Base-by-base conservation (phyloP, 2,797 vertebrate genomes). In the Myotis myotis region DNA sequence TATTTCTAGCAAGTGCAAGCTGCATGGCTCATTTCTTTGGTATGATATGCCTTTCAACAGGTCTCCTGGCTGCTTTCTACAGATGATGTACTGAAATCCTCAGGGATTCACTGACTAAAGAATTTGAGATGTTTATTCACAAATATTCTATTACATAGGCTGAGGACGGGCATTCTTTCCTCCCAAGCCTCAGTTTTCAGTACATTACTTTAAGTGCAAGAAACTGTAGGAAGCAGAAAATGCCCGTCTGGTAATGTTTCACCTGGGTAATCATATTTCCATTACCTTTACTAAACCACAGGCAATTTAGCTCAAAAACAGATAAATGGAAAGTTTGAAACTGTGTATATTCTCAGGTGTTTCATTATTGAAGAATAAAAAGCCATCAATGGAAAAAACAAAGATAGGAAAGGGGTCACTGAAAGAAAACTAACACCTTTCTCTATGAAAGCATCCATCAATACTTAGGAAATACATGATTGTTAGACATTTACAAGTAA, bases 131-230 rank as follows among this genome's bases (percentile, higher is more conserved):
- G 87, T 55, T 85, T 87, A 81, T 93, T 87, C 78, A 71, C 86
- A 94, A 84, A 15, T 47, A 94, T 79, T 83, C 25, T 53, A 76
- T 25, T 81, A 93, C 84, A 94, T 93, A 95, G 96, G 81, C n/a
- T 87, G 33, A 89, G 95, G 96, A 95, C 44, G 95, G 38, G 87
- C 60, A 91, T 53, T 85, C 71, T 86, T 23, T 30, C 64, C 95
- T 92, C 90, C 96, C 70, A 96, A 95, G 93, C 68, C 94, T 62
- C 36, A 83, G 81, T 93, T 81, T 86, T 93, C 80, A 91, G 28
- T 91, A 96, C 79, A 80, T 96, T 81, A 55, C 86, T 97, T 97
- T 79, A 93, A 96, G 94, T 97, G 72, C 47, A 66, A 38, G 64
- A 89, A 83, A 23, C 74, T 95, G 44, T 72, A 62, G 87, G 84